Evolutionary conservation across 2,888 invertebrate species (phyloP), one percentile per base, ranked within the genome.

Genomic region (Synergus gifuensis): DNA sequence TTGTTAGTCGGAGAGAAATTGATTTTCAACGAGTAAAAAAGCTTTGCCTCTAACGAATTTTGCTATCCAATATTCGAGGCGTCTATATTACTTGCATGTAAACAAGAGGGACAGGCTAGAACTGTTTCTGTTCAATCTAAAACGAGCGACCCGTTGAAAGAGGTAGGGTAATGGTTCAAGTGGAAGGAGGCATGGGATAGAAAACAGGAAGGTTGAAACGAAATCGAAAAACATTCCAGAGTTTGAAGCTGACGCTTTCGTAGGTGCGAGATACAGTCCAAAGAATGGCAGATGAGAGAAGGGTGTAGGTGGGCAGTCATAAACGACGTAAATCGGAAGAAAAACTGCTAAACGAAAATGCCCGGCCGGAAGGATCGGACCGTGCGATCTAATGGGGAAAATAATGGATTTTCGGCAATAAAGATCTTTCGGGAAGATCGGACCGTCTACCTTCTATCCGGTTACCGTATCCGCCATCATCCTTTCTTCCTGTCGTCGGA

Each of bases 311-410:
- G 81, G 80, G 84, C 83, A 89, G 91, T 90, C 90, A 89, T 90
- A 91, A 91, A 91, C 88, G 91, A 87, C 86, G 89, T 85, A 87
- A 89, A 89, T 89, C 88, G 88, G 87, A 90, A 90, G 92, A 91
- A 91, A 91, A 91, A 92, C 91, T 92, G 92, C 91, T 92, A 92
- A 92, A 91, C 91, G 91, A 91, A 92, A 92, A 91, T 89, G 88
- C 88, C 87, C 83, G 85, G 84, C 84, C 83, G 84, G 84, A 87
- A 86, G 87, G 88, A 91, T 91, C 89, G 87, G 87, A 80, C 83
- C 85, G 85, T 84, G 87, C 87, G 90, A 92, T 92, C 91, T 91
- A 91, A 91, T 91, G 89, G 91, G 87, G 87, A 90, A 91, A 90
- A 90, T 92, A 92, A 92, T 92, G 91, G 92, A 91, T 92, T 91